Base-by-base conservation (phyloP, 2,888 invertebrate species). In the Helleia helle region DNA sequence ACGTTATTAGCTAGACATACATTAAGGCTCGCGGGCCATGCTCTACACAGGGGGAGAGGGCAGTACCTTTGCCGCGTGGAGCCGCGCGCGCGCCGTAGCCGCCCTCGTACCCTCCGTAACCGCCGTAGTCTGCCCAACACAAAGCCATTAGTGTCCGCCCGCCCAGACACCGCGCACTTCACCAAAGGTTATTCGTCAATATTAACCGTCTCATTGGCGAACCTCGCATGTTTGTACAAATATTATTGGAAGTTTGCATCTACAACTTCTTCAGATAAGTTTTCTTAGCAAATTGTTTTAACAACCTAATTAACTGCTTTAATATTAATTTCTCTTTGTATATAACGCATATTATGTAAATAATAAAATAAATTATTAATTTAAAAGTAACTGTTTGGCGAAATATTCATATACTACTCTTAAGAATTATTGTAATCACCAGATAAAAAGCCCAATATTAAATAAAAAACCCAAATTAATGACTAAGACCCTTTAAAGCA, bases 41-140 rank as follows among this genome's bases (percentile, higher is more conserved):
- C 48, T 41, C 36, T 30, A 45, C n/a, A n/a, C n/a, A n/a, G 47
- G 48, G 50, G 59, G 52, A 49, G 58, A 52, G 52, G 66, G 65
- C 69, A 63, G 87, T 93, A 93, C 94, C 94, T 94, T 94, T 94
- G 87, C 92, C 90, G 88, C 93, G 92, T 86, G 91, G 92, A 87
- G 92, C 89, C 87, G 92, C 88, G 86, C 93, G 92, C 86, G 92
- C 93, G 87, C 92, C 91, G 80, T 93, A 93, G 88, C 93, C 93
- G 88, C 93, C 92, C 86, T 93, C 92, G 90, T 91, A 93, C 88
- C 91, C 92, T 89, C 92, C 92, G 89, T 91, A 91, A 79, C 91
- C 90, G 90, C 92, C 91, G 88, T 93, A 93, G 90, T 93, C 93
- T 91, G 89, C 87, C 86, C 87, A 74, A 77, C 71, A 75, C 65